Conservation (phyloP, 2,797 vertebrate genomes). For the Rachycentron canadum region DNA sequence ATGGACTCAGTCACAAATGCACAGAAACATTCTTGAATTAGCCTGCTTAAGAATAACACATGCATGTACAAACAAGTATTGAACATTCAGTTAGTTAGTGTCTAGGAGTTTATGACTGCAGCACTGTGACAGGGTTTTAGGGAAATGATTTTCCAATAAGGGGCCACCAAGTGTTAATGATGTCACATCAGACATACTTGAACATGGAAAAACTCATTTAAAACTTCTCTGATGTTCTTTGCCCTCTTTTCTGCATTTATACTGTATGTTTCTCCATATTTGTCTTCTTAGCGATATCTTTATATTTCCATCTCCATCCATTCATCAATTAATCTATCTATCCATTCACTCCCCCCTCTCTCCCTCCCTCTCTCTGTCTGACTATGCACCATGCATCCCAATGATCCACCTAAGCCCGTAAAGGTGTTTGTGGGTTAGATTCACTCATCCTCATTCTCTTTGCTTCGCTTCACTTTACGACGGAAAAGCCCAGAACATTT, state of each 20-base stretch:
- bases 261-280: background rate
- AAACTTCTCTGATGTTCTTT: background rate
- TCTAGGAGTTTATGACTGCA: slow-evolving; percentile 17
- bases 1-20: slow-evolving; percentile 25
- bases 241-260: slow-evolving; percentile 13
- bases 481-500: slow-evolving; percentile 73
- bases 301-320: slow-evolving; percentile 20
- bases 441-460: slow-evolving; percentile 76
- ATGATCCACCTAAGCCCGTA: slow-evolving; percentile 69
- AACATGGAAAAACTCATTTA: slow-evolving; percentile 8
- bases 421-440: slow-evolving; percentile 75
- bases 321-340: slow-evolving; percentile 43
- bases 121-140: slow-evolving; percentile 12
- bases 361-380: slow-evolving; percentile 12
- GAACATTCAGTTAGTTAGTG: slow-evolving; percentile 5
- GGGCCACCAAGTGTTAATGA: slow-evolving; percentile 30
- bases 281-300: background rate
- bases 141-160: slow-evolving; percentile 22
- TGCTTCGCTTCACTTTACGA: slow-evolving; percentile 78
- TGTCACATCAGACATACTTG: background rate
- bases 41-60: background rate
- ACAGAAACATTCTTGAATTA: slow-evolving; percentile 21
- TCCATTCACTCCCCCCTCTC: slow-evolving; percentile 5
- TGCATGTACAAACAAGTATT: slow-evolving; percentile 18
- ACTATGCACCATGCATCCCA: slow-evolving; percentile 69